Percentiles rank a stretch among this genome's conserved stretches.
phyloP scores from a whole-genome alignment of 2,888 invertebrate genomes.

The Conomelus anceps region DNA sequence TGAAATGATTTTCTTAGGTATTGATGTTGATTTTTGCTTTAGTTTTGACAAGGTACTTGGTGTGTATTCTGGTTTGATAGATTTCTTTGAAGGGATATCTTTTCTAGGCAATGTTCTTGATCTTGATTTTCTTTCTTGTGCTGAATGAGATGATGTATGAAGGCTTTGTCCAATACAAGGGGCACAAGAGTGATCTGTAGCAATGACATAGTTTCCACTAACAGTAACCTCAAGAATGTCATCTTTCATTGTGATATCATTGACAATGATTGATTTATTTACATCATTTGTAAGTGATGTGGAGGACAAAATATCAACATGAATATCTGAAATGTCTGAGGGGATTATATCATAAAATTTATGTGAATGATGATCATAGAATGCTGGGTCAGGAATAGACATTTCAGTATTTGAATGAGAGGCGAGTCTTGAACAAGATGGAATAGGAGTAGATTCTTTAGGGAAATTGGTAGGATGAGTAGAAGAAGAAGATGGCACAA shows the following conservation, averaged over 20 bases:
- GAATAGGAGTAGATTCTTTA: neutral
- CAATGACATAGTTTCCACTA: constrained; percentile 32
- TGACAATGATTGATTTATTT: constrained; percentile 26
- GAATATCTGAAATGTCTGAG: constrained; percentile 33
- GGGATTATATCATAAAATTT: constrained; percentile 22
- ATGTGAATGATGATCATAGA: constrained; percentile 6
- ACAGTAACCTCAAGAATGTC: constrained; percentile 44
- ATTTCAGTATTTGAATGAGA: constrained; percentile 21
- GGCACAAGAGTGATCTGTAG: neutral
- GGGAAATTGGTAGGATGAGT: neutral
- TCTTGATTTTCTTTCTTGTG: neutral
- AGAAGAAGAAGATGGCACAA: neutral
- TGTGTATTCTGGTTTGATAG: neutral
- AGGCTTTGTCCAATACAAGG: neutral
- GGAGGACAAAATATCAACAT: constrained; percentile 33
- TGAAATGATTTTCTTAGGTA: neutral
- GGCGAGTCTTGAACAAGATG: neutral
- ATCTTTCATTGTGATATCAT: constrained; percentile 44
- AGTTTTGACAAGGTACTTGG: neutral
- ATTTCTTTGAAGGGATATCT: neutral
- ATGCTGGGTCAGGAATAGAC: constrained; percentile 16
- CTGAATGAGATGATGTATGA: neutral
- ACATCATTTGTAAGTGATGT: neutral
- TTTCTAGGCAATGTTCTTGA: neutral
- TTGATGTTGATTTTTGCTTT: neutral